Percentiles rank a stretch among this genome's conserved stretches.
Evolutionary conservation across 2,797 vertebrate genomes (phyloP).

Genomic region (Ibycter americanus): DNA sequence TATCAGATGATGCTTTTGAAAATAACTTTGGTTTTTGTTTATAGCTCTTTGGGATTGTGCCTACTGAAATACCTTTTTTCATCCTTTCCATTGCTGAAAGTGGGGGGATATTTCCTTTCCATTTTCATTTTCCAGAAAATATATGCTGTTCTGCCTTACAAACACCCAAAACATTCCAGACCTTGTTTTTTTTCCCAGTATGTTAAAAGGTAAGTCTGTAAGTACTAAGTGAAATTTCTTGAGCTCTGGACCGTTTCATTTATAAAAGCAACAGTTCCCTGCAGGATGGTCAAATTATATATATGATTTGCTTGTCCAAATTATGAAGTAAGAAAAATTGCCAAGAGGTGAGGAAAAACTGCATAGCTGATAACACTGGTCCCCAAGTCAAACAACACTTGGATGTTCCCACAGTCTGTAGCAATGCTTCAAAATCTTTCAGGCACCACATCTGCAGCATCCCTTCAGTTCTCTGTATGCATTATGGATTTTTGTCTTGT

Average conservation of each 20-base stretch:
- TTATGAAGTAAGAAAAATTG: not conserved
- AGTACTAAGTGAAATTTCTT: not conserved
- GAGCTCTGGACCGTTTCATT: not conserved
- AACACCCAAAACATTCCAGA: not conserved
- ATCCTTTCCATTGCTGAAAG: not conserved
- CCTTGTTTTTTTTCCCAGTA: rapidly evolving
- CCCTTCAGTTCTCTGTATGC: not conserved
- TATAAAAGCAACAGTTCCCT: not conserved
- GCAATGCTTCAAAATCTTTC: not conserved
- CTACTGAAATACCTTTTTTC: not conserved
- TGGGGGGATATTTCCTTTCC: not conserved
- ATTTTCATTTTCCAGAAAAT: not conserved
- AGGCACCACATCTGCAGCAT: not conserved
- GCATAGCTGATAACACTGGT: not conserved
- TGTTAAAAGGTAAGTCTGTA: not conserved
- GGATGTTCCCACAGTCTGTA: not conserved
- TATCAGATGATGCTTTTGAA: not conserved
- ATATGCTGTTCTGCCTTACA: not conserved
- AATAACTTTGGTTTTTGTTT: rapidly evolving
- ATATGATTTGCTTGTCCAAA: not conserved
- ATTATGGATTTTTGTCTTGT: not conserved
- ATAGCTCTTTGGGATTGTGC: not conserved
- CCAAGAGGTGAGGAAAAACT: not conserved
- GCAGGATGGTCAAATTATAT: not conserved
- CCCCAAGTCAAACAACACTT: rapidly evolving